A percentile compares a stretch with the other conserved stretches of the same genome.
phyloP scores from a whole-genome alignment of 53 echinoderm and acorn worm genomes.

The Crossaster papposus region DNA sequence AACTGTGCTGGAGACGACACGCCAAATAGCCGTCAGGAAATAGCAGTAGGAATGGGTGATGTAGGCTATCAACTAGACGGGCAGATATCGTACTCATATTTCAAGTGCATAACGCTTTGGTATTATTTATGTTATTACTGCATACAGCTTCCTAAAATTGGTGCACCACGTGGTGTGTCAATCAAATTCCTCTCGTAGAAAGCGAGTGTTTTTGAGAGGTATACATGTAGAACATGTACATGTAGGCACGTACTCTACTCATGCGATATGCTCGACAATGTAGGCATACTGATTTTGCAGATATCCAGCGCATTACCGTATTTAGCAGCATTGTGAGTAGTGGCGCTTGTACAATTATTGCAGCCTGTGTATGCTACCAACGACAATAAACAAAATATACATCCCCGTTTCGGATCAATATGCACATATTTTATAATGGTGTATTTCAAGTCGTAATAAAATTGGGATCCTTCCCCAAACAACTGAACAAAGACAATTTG shows the following conservation, averaged over 20 bases:
- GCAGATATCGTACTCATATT: constrained; percentile 48
- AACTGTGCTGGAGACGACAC: neutral
- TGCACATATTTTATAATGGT: too few species aligned
- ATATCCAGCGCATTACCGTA: neutral
- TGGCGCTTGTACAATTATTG: neutral
- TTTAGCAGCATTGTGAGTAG: neutral
- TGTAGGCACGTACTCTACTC: neutral
- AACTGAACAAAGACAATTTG: too few species aligned
- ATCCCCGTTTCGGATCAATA: too few species aligned
- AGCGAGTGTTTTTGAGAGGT: constrained; percentile 3
- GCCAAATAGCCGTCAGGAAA: constrained; percentile 38
- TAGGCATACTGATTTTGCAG: constrained; percentile 5
- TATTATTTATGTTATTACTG: constrained; percentile 59
- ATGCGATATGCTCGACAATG: constrained; percentile 2
- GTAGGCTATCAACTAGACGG: constrained; percentile 30
- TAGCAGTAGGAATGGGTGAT: neutral
- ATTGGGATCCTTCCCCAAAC: too few species aligned
- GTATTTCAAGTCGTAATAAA: too few species aligned
- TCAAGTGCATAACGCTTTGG: constrained; percentile 53
- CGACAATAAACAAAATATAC: too few species aligned
- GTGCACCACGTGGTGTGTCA: constrained; percentile 37
- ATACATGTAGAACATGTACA: constrained; percentile 12
- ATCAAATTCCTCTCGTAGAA: constrained; percentile 29
- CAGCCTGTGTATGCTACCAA: too few species aligned
- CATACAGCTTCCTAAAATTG: constrained; percentile 31